phyloP scores from a whole-genome alignment of 2,113 vertebrate species.

The Cervus canadensis region DNA sequence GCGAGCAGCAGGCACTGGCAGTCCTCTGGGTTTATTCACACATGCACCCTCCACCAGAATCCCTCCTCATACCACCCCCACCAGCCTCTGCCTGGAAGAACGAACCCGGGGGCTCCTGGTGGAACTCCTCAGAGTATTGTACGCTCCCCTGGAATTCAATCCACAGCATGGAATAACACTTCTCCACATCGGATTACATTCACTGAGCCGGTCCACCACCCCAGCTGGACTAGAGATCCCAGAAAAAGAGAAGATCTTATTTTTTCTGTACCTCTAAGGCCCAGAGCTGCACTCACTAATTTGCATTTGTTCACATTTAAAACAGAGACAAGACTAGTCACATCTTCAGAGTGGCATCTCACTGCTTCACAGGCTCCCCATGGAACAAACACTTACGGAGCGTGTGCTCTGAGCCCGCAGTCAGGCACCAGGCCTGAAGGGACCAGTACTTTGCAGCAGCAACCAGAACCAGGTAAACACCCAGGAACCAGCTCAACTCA shows the following conservation, averaged over 20 bases:
- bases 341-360: not conserved
- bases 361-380: too few relatives aligned
- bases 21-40: not conserved
- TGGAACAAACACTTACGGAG: accelerated
- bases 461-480: not conserved
- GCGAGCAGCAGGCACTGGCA: not conserved
- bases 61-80: not conserved
- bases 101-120: not conserved
- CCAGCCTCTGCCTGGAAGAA: not conserved
- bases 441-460: not conserved
- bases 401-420: not conserved
- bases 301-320: not conserved
- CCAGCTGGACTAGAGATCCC: not conserved
- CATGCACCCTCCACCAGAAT: accelerated
- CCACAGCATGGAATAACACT: not conserved
- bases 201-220: accelerated
- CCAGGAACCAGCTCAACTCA: not conserved
- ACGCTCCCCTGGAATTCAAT: not conserved
- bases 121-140: not conserved
- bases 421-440: accelerated
- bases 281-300: not conserved
- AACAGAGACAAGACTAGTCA: not conserved
- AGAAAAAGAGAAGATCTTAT: not conserved
- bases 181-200: accelerated
- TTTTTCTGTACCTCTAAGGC: not conserved